phyloP scores from a whole-genome alignment of 2,797 vertebrate genomes.

The Platalea minor region DNA sequence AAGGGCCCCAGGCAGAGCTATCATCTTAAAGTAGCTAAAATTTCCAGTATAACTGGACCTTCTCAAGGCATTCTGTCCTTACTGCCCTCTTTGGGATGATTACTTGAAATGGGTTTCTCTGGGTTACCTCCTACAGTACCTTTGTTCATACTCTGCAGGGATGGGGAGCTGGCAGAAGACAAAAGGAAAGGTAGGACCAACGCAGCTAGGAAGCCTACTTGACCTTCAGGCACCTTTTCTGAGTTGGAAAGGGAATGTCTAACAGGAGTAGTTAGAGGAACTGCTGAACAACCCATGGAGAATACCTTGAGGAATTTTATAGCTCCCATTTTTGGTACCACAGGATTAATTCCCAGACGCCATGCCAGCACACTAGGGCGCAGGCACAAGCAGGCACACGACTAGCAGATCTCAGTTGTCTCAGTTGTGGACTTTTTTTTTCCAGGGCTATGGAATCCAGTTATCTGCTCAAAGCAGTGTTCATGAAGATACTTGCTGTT shows the following conservation, averaged over 20 bases:
- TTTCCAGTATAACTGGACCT: neutral
- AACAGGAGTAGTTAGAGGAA: neutral
- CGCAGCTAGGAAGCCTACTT: neutral
- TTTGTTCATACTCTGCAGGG: neutral
- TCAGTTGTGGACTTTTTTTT: neutral
- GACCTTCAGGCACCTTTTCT: neutral
- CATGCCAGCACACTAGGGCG: neutral
- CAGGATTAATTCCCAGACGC: neutral
- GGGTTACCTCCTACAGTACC: neutral
- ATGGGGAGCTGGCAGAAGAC: neutral
- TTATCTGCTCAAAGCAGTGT: neutral
- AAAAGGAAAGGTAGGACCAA: neutral
- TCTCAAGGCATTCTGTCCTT: neutral
- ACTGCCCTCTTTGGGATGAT: neutral
- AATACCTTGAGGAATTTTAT: neutral
- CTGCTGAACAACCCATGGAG: neutral
- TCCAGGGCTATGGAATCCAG: neutral
- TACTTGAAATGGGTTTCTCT: neutral
- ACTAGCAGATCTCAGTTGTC: neutral
- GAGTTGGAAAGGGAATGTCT: neutral
- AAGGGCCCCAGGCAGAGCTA: neutral
- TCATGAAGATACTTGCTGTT: neutral
- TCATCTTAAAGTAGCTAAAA: neutral
- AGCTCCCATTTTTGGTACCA: neutral
- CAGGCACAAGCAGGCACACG: neutral